Evolutionary conservation across 2,797 vertebrate species (phyloP).

Genomic region (Babyrousa celebensis): DNA sequence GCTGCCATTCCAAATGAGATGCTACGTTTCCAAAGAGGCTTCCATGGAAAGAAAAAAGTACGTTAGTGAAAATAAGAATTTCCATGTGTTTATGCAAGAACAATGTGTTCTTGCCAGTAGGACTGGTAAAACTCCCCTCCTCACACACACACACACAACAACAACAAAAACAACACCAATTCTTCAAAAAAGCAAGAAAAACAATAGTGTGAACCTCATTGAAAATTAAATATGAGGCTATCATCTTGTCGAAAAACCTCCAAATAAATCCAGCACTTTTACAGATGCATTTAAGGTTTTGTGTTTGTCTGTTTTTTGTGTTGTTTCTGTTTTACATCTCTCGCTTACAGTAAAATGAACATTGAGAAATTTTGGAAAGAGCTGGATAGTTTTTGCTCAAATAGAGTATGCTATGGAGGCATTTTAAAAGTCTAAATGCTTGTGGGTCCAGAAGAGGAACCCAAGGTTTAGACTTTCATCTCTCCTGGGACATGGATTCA

Average conservation of each 20-base stretch:
- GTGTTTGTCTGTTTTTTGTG: neutral
- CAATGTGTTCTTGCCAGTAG: constrained; percentile 66
- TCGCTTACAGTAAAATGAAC: neutral
- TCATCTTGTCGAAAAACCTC: neutral
- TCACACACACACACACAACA: constrained; percentile 5
- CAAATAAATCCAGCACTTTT: neutral
- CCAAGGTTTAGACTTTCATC: neutral
- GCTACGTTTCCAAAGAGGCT: constrained; percentile 79
- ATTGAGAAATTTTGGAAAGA: neutral
- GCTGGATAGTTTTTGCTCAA: neutral
- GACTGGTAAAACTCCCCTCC: constrained; percentile 32
- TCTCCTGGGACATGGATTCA: neutral
- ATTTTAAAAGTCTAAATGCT: neutral
- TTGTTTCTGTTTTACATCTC: neutral
- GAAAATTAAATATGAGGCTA: neutral
- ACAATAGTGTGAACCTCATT: accelerated
- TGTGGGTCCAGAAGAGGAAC: neutral
- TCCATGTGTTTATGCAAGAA: constrained; percentile 77
- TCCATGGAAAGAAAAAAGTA: constrained; percentile 77
- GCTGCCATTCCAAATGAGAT: constrained; percentile 76
- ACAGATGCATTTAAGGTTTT: neutral
- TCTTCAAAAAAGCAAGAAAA: neutral
- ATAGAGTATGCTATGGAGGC: neutral
- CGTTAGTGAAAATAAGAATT: constrained; percentile 76
- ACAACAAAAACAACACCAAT: constrained; percentile 39